Conservation (phyloP, 2,888 invertebrate genomes). For the Bhutanitis thaidina region DNA sequence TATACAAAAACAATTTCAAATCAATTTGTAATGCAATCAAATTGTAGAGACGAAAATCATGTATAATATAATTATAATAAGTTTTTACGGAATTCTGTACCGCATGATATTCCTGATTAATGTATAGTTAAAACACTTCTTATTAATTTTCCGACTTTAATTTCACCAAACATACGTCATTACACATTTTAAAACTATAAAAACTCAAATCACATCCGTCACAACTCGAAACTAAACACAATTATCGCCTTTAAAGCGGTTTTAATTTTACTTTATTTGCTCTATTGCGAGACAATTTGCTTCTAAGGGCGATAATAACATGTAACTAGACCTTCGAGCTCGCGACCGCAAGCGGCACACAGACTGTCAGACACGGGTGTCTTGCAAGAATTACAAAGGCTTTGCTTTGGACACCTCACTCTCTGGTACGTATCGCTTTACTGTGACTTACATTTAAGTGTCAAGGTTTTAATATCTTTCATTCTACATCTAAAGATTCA, state of each 20-base stretch:
- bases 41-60: no score
- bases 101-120: not conserved
- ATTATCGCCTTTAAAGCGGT: constrained; percentile 11
- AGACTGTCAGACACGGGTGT: constrained; percentile 9
- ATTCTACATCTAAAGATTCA: not conserved
- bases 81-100: not conserved
- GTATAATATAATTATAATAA: no score
- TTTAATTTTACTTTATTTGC: not conserved
- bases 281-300: not conserved
- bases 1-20: no score
- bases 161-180: not conserved
- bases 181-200: not conserved
- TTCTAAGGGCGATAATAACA: constrained; percentile 12
- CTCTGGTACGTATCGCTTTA: constrained; percentile 34
- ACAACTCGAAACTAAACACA: constrained; percentile 3
- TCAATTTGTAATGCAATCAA: no score
- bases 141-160: no score
- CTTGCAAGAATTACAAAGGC: constrained; percentile 12
- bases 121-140: not conserved
- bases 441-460: constrained; percentile 17
- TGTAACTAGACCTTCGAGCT: not conserved
- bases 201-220: not conserved
- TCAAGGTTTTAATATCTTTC: constrained; percentile 9
- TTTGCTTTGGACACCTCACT: constrained; percentile 16
- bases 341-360: constrained; percentile 5